Conservation (phyloP, 2,888 invertebrate species). For the Aproaerema taeniolella region DNA sequence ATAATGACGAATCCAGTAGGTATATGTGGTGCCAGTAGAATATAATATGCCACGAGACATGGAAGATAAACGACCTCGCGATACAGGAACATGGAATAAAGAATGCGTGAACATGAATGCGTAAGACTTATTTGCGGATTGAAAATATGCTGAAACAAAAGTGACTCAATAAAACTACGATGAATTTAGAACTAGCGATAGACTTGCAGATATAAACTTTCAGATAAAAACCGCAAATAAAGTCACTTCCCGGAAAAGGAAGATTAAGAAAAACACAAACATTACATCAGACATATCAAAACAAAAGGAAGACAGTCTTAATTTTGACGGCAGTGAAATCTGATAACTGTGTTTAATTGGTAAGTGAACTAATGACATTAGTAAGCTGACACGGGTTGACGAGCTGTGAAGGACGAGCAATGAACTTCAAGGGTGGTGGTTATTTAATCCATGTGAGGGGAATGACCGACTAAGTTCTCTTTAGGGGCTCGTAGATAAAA, state of each 20-base stretch:
- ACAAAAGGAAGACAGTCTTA: background rate
- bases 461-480: slow-evolving; percentile 26
- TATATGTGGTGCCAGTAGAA: background rate
- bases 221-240: no score
- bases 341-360: slow-evolving; percentile 22
- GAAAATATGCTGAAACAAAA: background rate
- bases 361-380: slow-evolving; percentile 41
- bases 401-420: slow-evolving; percentile 47
- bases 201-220: no score
- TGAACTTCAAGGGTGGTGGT: slow-evolving; percentile 39
- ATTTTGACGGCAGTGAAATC: slow-evolving; percentile 11
- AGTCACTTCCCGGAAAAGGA: no score
- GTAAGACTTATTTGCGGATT: background rate
- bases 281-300: background rate
- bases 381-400: slow-evolving; percentile 37
- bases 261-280: no score
- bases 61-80: slow-evolving; percentile 14
- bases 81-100: slow-evolving; percentile 1
- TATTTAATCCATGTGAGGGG: slow-evolving; percentile 28
- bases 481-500: no score
- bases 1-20: slow-evolving; percentile 37
- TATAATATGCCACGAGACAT: slow-evolving; percentile 13
- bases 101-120: background rate
- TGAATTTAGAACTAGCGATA: background rate
- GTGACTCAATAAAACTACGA: no score